Conservation (phyloP, 1,140 invertebrate genomes). For the Phocides pigmalion region DNA sequence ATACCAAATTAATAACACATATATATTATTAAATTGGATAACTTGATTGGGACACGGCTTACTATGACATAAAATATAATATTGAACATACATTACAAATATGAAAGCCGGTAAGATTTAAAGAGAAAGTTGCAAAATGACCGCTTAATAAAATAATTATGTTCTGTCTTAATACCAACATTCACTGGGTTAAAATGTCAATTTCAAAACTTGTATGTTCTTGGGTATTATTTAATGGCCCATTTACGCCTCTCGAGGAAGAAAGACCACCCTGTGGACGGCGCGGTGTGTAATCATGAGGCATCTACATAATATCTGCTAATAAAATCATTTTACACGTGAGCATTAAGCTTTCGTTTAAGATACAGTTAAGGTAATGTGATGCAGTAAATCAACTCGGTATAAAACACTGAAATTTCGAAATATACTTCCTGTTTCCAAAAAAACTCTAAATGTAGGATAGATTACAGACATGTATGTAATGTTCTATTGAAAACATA, state of each 20-base stretch:
- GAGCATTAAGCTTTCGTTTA: background rate
- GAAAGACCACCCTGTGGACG: slow-evolving; percentile 1
- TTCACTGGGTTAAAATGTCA: slow-evolving; percentile 4
- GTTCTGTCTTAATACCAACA: background rate
- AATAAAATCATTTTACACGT: slow-evolving; percentile 12
- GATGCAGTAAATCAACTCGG: background rate
- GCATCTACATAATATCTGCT: slow-evolving; percentile 8
- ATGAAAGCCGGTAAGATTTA: background rate
- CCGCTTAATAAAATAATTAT: slow-evolving; percentile 11
- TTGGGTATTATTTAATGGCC: slow-evolving; percentile 7
- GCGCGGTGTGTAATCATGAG: slow-evolving; percentile 1
- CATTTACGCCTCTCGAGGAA: slow-evolving; percentile 2
- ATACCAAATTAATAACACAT: too few species aligned
- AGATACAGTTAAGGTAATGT: background rate
- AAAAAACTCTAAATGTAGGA: too few species aligned
- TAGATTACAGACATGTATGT: too few species aligned
- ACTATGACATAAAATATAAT: background rate
- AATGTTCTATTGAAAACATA: too few species aligned
- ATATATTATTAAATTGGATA: background rate
- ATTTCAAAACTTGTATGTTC: slow-evolving; percentile 6
- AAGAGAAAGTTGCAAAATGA: slow-evolving; percentile 3
- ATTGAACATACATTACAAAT: background rate
- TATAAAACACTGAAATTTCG: background rate
- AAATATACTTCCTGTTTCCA: too few species aligned
- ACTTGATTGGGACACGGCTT: background rate